These are phyloP conservation scores for Neoscelio sp. DNA, from an alignment of 2,888 invertebrate species.

Conservation along the genomic window DNA sequence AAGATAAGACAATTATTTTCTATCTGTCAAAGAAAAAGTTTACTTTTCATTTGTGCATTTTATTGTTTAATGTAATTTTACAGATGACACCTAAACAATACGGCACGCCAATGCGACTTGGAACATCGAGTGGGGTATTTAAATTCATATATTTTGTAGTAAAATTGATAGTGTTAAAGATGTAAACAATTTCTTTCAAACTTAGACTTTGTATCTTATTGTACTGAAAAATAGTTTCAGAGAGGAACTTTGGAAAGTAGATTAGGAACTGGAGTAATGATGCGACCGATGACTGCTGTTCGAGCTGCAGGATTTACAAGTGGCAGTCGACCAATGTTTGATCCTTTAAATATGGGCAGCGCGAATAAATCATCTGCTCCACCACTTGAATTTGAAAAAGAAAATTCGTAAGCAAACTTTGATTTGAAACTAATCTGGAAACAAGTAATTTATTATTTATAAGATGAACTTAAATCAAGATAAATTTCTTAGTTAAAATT, in stretches of 20 bases:
- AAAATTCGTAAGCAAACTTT: conserved; percentile 88
- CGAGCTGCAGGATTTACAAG: conserved; percentile 98
- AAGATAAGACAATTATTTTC: background rate
- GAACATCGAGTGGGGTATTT: conserved; percentile 85
- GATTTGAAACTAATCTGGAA: background rate
- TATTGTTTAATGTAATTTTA: conserved; percentile 8
- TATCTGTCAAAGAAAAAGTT: background rate
- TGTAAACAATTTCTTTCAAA: too few relatives aligned
- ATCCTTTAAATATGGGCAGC: conserved; percentile 89
- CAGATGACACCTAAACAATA: conserved; percentile 83
- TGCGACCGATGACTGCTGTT: conserved; percentile 97
- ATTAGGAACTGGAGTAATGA: conserved; percentile 82
- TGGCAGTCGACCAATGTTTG: conserved; percentile 87
- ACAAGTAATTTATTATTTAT: too few relatives aligned
- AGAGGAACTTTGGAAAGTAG: conserved; percentile 81
- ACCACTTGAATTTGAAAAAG: conserved; percentile 88
- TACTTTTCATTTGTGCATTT: background rate
- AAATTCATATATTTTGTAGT: conserved; percentile 1
- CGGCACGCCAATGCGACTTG: conserved; percentile 84
- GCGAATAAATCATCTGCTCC: conserved; percentile 84
- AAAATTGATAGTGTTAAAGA: too few relatives aligned
- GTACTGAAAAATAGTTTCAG: conserved; percentile 80
- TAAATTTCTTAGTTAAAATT: too few relatives aligned
- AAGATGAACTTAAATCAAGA: too few relatives aligned
- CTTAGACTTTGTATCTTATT: too few relatives aligned